Percentiles rank a stretch among this genome's conserved stretches.
Evolutionary conservation across 2,113 vertebrate genomes (phyloP).

Genomic region (Anhinga anhinga): DNA sequence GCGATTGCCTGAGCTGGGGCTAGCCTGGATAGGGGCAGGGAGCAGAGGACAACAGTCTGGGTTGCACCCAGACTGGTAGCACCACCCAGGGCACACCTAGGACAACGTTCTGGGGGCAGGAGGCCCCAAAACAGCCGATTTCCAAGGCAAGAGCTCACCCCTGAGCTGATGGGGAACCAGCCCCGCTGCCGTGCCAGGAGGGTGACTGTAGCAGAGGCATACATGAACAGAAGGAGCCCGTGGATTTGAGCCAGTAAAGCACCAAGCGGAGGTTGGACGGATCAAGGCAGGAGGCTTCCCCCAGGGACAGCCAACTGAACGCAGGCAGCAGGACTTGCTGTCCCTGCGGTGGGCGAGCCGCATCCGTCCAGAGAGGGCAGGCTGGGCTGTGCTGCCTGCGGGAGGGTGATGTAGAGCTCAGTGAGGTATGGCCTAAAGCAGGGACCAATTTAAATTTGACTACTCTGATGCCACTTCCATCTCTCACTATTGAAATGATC

Average conservation of each 20-base stretch:
- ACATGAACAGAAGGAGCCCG: not conserved
- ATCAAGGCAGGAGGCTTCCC: not conserved
- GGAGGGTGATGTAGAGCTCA: not conserved
- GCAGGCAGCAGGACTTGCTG: not conserved
- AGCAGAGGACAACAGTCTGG: not conserved
- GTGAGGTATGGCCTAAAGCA: not conserved
- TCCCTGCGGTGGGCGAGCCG: not conserved
- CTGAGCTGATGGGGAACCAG: not conserved
- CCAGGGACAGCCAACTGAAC: not conserved
- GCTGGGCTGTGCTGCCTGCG: not conserved
- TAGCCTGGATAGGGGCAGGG: not conserved
- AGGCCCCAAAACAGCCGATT: fast-evolving
- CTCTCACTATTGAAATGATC: slow-evolving; percentile 62
- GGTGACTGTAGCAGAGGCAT: not conserved
- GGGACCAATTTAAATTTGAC: slow-evolving; percentile 40
- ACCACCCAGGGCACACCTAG: no score
- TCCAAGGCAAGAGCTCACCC: not conserved
- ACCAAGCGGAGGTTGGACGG: fast-evolving
- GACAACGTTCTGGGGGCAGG: not conserved
- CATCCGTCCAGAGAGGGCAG: not conserved
- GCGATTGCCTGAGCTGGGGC: not conserved
- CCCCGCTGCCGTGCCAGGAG: fast-evolving
- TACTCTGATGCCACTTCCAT: slow-evolving; percentile 2
- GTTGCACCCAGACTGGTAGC: no score
- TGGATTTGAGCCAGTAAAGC: not conserved